These are phyloP conservation scores for Arvicanthis niloticus DNA, from an alignment of 2,113 vertebrate species.

Conservation along the genomic window DNA sequence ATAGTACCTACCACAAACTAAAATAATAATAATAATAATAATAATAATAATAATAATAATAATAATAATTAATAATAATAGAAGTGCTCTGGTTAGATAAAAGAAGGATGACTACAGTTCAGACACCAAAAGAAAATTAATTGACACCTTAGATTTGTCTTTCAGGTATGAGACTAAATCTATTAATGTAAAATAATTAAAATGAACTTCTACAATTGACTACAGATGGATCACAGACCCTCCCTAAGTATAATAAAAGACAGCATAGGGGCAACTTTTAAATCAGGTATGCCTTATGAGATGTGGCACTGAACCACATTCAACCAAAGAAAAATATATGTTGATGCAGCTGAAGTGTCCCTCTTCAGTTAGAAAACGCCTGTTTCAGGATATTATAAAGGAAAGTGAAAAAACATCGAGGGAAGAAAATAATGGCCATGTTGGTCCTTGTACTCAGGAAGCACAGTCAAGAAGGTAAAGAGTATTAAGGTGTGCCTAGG, in stretches of 20 bases:
- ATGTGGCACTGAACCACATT: background rate
- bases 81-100: background rate
- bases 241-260: background rate
- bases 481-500: background rate
- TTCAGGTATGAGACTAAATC: background rate
- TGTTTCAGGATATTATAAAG: background rate
- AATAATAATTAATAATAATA: background rate
- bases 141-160: constrained; percentile 10
- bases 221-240: background rate
- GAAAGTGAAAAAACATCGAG: background rate
- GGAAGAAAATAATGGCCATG: background rate
- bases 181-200: background rate
- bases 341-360: background rate
- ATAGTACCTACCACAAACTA: background rate
- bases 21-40: background rate
- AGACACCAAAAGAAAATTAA: background rate
- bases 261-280: background rate
- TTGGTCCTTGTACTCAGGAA: background rate
- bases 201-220: background rate
- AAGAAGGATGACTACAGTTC: background rate
- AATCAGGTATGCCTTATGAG: background rate
- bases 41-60: background rate
- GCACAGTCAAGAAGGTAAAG: background rate
- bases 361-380: background rate
- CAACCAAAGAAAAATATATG: background rate